Percentiles rank a stretch among this genome's conserved stretches.
These are phyloP conservation scores for Acrossocheilus wenchowensis DNA, from an alignment of 2,797 vertebrate genomes.

Conservation along the genomic window DNA sequence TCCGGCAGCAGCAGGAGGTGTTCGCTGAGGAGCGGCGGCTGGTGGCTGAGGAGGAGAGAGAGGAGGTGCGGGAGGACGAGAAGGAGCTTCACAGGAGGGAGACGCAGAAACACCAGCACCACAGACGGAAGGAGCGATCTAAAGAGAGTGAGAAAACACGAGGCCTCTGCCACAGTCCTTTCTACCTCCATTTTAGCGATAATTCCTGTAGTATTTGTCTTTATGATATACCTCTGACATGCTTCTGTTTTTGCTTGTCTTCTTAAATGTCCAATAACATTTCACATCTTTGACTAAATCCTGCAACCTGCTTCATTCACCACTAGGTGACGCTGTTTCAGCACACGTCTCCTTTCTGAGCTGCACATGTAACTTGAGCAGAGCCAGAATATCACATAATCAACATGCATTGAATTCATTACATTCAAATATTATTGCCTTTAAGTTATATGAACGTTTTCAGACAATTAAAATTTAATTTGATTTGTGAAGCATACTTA, in stretches of 20 bases:
- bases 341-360: conserved; percentile 27
- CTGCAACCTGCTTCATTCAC: neutral
- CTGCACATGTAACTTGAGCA: neutral
- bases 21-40: conserved; percentile 85
- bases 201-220: neutral
- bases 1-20: conserved; percentile 88
- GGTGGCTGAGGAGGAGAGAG: conserved; percentile 67
- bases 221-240: neutral
- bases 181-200: neutral
- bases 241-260: neutral
- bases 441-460: neutral
- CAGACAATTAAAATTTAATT: neutral
- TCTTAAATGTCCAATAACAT: too few relatives aligned
- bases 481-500: neutral
- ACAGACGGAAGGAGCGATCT: conserved; percentile 84
- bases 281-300: neutral
- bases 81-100: conserved; percentile 84
- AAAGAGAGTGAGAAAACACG: conserved; percentile 80
- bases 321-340: conserved; percentile 59
- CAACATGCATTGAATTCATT: neutral
- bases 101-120: conserved; percentile 80
- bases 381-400: neutral
- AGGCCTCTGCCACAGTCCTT: neutral
- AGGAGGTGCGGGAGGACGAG: conserved; percentile 80
- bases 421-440: neutral